Conservation (phyloP, 2,797 vertebrate genomes). For the Anabas testudineus region DNA sequence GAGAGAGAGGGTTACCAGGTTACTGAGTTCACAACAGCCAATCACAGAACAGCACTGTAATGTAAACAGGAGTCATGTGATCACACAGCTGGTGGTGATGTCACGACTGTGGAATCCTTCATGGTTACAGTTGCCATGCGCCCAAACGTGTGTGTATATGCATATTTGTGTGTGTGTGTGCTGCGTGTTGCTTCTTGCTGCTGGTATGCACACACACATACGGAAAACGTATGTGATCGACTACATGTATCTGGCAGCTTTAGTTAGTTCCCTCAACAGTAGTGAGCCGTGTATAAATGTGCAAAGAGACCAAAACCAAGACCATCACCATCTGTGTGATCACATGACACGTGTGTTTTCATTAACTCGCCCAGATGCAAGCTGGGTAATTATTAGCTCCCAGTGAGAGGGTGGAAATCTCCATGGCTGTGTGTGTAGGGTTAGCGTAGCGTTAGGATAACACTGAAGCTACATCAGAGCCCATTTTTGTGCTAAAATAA, state of each 20-base stretch:
- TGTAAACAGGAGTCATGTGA: conserved; percentile 63
- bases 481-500: too few species aligned
- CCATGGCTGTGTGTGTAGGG: neutral
- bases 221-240: too few species aligned
- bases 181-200: neutral
- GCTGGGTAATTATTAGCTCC: conserved; percentile 64
- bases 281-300: too few species aligned
- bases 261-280: too few species aligned
- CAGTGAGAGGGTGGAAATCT: conserved; percentile 31
- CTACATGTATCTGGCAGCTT: too few species aligned
- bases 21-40: conserved; percentile 28
- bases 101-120: conserved; percentile 57
- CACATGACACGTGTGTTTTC: conserved; percentile 57
- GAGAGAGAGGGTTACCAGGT: conserved; percentile 10
- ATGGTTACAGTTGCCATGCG: conserved; percentile 61
- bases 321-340: conserved; percentile 67
- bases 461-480: too few species aligned
- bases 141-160: neutral
- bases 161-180: neutral
- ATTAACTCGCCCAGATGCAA: conserved; percentile 47
- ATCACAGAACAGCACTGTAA: conserved; percentile 46
- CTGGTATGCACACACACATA: neutral
- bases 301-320: conserved; percentile 62
- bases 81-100: conserved; percentile 68
- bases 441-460: too few species aligned